Base-by-base conservation (phyloP, 2,888 invertebrate genomes). In the Eremobia ochroleuca region DNA sequence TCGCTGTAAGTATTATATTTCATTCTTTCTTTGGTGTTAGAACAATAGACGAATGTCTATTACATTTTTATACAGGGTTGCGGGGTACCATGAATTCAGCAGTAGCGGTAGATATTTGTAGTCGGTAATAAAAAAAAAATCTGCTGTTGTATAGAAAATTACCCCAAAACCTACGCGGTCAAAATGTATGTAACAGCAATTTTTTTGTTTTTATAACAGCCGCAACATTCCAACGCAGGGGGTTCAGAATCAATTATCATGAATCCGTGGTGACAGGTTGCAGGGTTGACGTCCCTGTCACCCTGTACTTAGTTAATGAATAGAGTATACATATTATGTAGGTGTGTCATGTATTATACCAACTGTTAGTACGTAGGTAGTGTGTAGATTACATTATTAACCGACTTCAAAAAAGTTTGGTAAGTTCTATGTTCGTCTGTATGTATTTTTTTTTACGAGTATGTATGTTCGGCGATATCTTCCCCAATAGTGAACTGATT, bases 1-100 rank as follows among this genome's bases (percentile, higher is more conserved):
- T 55, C 18, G 0, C 49, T 79, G 86, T 85, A 64, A 85, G 85
- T 85, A 82, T 61, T 37, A 4, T 46, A 15, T 49, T 40, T 40
- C 1, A 40, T 52, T 49, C 25, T 62, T 28, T 52, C 8, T 34
- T 73, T 4, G 9, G n/a, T 49, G 8, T 13, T 37, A 28, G 25
- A 64, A 25, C 11, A 40, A 37, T 43, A 21, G 34, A 6, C 21
- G 4, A 43, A 59, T 49, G 9, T 31, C 15, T 13, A 13, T 21
- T 28, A 43, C 43, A 21, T 43, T 43, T 25, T 55, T n/a, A 55
- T 15, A 43, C 15, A 15, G 43, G 15, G 4, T 15, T 13, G 15
- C 15, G 13, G 43, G 15, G 43, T 43, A 15, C 13, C 18, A 59
- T 31, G 15, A 28, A 28, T 6, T 59, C 18, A 59, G 6, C 58